A percentile compares a stretch with the other conserved stretches of the same genome.
Conservation (phyloP, 2,888 invertebrate genomes). For the Nymphalis polychloros region DNA sequence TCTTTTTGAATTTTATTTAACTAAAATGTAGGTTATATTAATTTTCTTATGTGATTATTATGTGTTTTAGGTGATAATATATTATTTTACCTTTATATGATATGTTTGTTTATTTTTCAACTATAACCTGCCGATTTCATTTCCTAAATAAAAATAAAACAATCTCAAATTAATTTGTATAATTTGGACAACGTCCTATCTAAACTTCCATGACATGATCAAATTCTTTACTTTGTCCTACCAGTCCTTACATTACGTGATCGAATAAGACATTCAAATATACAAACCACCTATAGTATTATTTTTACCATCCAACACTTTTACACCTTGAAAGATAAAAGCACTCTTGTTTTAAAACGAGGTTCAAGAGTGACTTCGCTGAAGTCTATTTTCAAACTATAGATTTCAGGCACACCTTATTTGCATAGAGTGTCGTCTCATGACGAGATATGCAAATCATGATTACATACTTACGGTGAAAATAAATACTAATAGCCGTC, state of each 20-base stretch:
- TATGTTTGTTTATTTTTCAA: too few species aligned
- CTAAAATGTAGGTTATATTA: not conserved
- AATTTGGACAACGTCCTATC: too few species aligned
- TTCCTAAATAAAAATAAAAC: too few species aligned
- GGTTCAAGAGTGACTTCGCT: not conserved
- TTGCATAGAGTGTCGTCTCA: slow-evolving; percentile 1
- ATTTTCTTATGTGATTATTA: not conserved
- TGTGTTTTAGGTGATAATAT: not conserved
- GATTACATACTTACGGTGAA: not conserved
- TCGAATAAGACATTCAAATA: too few species aligned
- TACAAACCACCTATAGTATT: too few species aligned
- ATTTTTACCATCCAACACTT: too few species aligned
- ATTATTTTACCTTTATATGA: not conserved
- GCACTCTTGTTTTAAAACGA: not conserved
- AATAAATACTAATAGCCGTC: not conserved
- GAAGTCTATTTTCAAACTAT: slow-evolving; percentile 3
- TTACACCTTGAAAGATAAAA: too few species aligned
- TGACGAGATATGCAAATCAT: slow-evolving; percentile 5
- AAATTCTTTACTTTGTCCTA: too few species aligned
- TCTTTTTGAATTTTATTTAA: slow-evolving; percentile 12
- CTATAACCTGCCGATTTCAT: too few species aligned
- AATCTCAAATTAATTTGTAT: too few species aligned
- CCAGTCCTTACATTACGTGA: too few species aligned
- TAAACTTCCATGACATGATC: too few species aligned
- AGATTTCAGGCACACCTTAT: not conserved